Evolutionary conservation across 2,888 invertebrate species (phyloP).

Genomic region (Agriopis aurantiaria): DNA sequence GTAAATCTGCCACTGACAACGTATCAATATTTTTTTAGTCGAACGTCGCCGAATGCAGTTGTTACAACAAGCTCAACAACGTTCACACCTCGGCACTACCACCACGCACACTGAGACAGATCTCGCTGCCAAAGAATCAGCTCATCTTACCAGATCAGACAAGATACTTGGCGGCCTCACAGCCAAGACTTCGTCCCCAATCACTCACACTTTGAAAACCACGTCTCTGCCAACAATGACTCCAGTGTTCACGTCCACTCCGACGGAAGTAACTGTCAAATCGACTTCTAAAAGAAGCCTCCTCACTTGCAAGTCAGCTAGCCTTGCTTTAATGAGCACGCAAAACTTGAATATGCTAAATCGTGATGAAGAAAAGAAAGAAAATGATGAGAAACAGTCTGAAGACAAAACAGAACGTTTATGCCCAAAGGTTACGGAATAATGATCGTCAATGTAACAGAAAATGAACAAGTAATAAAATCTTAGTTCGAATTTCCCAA

Average conservation of each 20-base stretch:
- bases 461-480: neutral
- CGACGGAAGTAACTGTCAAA: slow-evolving; percentile 10
- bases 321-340: neutral
- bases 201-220: neutral
- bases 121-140: neutral
- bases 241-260: neutral
- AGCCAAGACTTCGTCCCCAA: neutral
- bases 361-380: neutral
- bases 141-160: neutral
- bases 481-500: neutral
- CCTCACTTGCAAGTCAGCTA: slow-evolving; percentile 5
- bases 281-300: slow-evolving; percentile 16
- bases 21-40: slow-evolving; percentile 38
- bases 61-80: slow-evolving; percentile 19
- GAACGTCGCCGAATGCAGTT: slow-evolving; percentile 43
- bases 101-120: slow-evolving; percentile 16
- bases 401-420: neutral
- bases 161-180: neutral
- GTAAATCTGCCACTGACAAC: no score
- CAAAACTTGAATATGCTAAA: slow-evolving; percentile 9
- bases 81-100: slow-evolving; percentile 16
- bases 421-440: neutral
- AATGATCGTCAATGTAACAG: neutral
- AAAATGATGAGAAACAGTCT: neutral
- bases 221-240: neutral